Evolutionary conservation across 2,113 vertebrate species (phyloP).

Genomic region (Alces alces): DNA sequence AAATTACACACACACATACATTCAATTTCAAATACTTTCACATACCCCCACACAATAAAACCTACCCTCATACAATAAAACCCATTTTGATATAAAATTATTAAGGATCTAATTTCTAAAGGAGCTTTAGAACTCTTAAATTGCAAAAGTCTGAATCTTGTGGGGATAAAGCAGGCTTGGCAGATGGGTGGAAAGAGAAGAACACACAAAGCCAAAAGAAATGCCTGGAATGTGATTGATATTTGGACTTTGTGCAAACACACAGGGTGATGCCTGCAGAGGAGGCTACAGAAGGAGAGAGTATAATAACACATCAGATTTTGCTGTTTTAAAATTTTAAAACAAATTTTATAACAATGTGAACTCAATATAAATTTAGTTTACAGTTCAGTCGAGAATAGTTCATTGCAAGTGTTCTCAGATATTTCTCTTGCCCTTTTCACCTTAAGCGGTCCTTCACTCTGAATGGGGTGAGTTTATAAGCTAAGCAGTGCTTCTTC

Average conservation of each 20-base stretch:
- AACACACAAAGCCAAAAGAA: constrained; percentile 26
- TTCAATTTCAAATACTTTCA: neutral
- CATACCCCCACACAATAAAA: neutral
- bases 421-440: neutral
- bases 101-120: neutral
- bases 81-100: neutral
- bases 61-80: neutral
- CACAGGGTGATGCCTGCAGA: neutral
- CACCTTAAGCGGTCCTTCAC: neutral
- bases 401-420: neutral
- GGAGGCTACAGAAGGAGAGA: neutral
- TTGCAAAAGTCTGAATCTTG: neutral
- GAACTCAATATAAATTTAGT: neutral
- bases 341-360: neutral
- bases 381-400: neutral
- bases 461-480: neutral
- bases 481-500: constrained; percentile 17
- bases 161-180: neutral
- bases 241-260: neutral
- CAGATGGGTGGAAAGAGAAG: neutral
- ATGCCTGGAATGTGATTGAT: constrained; percentile 2
- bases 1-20: neutral
- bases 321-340: neutral
- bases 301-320: neutral
- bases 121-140: neutral